A percentile compares a stretch with the other conserved stretches of the same genome.
These are phyloP conservation scores for Narcine bancroftii DNA, from an alignment of 2,113 vertebrate genomes.

Conservation along the genomic window DNA sequence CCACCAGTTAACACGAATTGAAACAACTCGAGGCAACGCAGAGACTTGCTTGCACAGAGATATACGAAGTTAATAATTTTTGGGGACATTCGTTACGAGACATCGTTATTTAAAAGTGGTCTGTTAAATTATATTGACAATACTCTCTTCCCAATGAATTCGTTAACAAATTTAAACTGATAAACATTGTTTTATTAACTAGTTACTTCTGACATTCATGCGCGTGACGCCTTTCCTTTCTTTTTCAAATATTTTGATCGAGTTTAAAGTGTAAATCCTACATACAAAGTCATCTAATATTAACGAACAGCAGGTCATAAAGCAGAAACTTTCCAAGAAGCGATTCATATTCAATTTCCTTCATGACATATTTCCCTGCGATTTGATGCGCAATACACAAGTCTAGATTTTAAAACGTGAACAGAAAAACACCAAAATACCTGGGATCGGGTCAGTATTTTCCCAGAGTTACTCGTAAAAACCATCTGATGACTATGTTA, in stretches of 20 bases:
- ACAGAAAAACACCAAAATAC: slow-evolving; percentile 17
- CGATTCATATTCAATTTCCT: background rate
- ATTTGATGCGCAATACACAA: background rate
- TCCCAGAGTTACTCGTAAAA: slow-evolving; percentile 30
- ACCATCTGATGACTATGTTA: slow-evolving; percentile 16
- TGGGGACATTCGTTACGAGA: background rate
- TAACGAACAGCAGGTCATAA: too few relatives aligned
- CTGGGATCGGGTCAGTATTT: background rate
- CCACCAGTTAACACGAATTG: background rate
- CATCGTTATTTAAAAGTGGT: background rate
- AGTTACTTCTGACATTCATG: background rate
- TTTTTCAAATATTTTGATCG: too few relatives aligned
- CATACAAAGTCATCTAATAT: too few relatives aligned
- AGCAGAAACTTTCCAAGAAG: background rate
- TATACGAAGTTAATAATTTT: background rate
- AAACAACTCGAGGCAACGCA: background rate
- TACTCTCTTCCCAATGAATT: background rate
- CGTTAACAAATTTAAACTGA: background rate
- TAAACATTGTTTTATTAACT: background rate
- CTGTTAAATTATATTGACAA: background rate
- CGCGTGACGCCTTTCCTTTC: too few relatives aligned
- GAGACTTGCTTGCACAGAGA: background rate
- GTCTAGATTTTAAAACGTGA: slow-evolving; percentile 24
- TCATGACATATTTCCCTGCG: background rate
- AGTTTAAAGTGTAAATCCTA: too few relatives aligned